Base-by-base conservation (phyloP, 2,113 vertebrate genomes). In the Leptosomus discolor region DNA sequence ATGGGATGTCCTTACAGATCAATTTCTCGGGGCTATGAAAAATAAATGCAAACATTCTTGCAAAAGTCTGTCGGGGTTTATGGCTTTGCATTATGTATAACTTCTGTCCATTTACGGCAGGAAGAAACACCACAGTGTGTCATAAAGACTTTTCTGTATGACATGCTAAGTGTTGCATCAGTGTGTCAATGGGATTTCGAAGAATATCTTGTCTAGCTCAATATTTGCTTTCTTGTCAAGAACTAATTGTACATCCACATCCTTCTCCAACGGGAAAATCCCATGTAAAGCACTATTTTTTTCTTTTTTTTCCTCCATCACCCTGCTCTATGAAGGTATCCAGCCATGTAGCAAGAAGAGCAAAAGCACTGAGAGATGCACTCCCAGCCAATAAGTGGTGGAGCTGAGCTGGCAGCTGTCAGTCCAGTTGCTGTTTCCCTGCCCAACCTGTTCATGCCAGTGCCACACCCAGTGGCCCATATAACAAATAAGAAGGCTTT, bases 21-120 rank as follows among this genome's bases (percentile, higher is more conserved):
- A 15, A 36, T 96, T 98, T 98, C 84, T 95, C 21, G 8, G 67
- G 92, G 75, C 71, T 90, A 64, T 95, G 94, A 97, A 97, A 97
- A 98, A 94, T 91, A 96, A 97, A 97, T 87, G 85, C 92, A 92
- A 96, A 84, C 45, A 70, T 97, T 89, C 48, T 89, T 91, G 73
- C 90, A 84, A 60, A 92, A 81, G 54, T 56, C 92, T 86, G 45
- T 69, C 68, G 93, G 87, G 60, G 15, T 96, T 96, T 87, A 78
- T 48, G 79, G 65, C 39, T 45, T 90, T 93, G 90, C 67, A 82
- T 94, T 94, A 91, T 91, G n/a, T 51, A 73, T 74, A 73, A 76
- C 26, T 90, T 48, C 67, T 77, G 32, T 63, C 57, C 27, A 34
- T 54, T 81, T 45, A 19, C 15, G 71, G 43, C 30, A 69, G 17